Evolutionary conservation across 2,797 vertebrate species (phyloP).

Genomic region (Poliocrania exsul): DNA sequence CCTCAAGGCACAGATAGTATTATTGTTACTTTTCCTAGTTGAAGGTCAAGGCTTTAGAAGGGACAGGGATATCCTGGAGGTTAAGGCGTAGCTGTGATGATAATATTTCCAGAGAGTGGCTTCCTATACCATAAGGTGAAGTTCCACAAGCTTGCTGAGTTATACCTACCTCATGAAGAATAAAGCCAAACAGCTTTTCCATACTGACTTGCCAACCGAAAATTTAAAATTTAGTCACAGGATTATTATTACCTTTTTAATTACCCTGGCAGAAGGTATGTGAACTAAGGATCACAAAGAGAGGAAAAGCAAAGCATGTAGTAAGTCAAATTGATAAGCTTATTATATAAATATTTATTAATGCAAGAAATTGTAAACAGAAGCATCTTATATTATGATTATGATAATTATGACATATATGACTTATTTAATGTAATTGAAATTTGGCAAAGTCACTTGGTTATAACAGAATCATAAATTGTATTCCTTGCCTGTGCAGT

Average conservation of each 20-base stretch:
- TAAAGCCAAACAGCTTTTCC: background rate
- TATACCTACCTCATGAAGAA: background rate
- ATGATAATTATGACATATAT: background rate
- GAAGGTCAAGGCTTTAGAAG: background rate
- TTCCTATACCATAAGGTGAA: background rate
- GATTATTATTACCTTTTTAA: background rate
- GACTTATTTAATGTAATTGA: background rate
- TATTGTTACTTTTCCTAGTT: background rate
- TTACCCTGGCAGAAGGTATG: background rate
- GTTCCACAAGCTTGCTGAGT: background rate
- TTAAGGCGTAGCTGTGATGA: background rate
- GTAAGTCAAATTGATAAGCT: background rate
- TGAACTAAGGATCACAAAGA: background rate
- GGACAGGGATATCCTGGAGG: background rate
- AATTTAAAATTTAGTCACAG: background rate
- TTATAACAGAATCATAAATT: background rate
- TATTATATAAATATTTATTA: background rate
- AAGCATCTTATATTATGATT: background rate
- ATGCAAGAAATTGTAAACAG: background rate
- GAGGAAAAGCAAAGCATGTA: background rate
- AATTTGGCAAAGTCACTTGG: background rate
- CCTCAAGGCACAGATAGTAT: background rate
- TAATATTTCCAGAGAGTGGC: background rate
- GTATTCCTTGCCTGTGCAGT: background rate
- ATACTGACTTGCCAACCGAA: background rate